Percentiles rank a stretch among this genome's conserved stretches.
Conservation (phyloP, 2,113 vertebrate genomes). For the Uria lomvia region DNA sequence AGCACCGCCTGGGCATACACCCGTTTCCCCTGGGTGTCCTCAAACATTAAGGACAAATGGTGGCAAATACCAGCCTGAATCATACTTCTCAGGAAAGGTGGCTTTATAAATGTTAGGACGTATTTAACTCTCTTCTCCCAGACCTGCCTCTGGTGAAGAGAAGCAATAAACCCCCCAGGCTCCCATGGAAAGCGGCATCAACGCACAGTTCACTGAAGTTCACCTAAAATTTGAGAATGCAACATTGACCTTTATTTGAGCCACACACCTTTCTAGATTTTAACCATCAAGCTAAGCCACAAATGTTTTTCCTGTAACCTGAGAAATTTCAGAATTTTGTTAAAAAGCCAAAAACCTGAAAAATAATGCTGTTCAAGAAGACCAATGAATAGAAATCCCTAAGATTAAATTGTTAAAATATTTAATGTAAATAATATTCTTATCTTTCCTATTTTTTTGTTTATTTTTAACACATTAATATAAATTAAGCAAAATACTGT, state of each 20-base stretch:
- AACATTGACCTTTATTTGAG: not conserved
- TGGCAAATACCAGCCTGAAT: not conserved
- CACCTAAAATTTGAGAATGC: not conserved
- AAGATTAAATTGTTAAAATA: not conserved
- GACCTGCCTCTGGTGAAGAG: not conserved
- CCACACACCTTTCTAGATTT: not conserved
- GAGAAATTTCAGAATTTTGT: not conserved
- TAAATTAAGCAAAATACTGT: not conserved
- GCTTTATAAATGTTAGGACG: not conserved
- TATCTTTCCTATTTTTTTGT: not conserved
- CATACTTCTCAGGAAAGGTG: not conserved
- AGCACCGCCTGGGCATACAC: rapidly evolving
- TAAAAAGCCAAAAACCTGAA: not conserved
- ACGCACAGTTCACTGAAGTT: not conserved
- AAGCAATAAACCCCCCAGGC: not conserved
- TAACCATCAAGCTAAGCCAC: not conserved
- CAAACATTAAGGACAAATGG: not conserved
- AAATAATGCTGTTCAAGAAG: not conserved
- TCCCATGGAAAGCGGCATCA: not conserved
- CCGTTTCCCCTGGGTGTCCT: not conserved
- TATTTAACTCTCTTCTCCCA: not conserved
- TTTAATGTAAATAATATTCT: not conserved
- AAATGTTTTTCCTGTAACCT: not conserved
- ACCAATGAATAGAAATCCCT: not conserved
- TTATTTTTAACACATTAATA: not conserved